Base-by-base conservation (phyloP, 2,113 vertebrate genomes). In the Eurypyga helias region DNA sequence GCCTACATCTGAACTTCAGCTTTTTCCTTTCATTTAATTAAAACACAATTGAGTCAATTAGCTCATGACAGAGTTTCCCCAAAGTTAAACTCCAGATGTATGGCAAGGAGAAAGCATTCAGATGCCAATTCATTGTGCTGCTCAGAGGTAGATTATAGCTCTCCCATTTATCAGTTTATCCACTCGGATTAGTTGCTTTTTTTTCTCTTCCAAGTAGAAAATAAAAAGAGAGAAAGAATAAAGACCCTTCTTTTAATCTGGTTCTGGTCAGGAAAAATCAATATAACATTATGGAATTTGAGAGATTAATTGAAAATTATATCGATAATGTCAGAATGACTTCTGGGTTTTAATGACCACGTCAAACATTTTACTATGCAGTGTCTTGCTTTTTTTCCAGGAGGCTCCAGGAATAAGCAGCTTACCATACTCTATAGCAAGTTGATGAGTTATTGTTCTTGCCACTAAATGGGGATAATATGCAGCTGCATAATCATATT, bases 401-500 rank as follows among this genome's bases (percentile, higher is more conserved):
- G 81, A 89, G 89, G 57, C 57, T 87, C 13, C 17, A 71, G 57
- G 38, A 91, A 64, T 24, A 79, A 96, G 76, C 46, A 89, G 72
- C 34, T 95, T 94, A 81, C 87, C 95, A 81, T 96, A 83, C 75
- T 96, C 89, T 94, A 38, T 76, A 95, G 89, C 69, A 76, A 92
- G 84, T 75, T 38, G 33, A 82, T 90, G 93, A 92, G 62, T 93
- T 96, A 58, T 62, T 93, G 95, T 96, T 96, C 94, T 58, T 90
- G 87, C 95, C 87, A 18, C 69, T 93, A 91, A 95, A 23, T 94
- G 72, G 71, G 87, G 81, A 92, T 98, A 96, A 84, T 91, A 62
- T 70, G 69, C 96, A 98, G 96, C 96, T 98, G 95, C 93, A 96
- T 94, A 98, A 97, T 96, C 83, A 83, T 69, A 33, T 58, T 85